phyloP scores from a whole-genome alignment of 2,797 vertebrate genomes.

The Epinephelus awoara region DNA sequence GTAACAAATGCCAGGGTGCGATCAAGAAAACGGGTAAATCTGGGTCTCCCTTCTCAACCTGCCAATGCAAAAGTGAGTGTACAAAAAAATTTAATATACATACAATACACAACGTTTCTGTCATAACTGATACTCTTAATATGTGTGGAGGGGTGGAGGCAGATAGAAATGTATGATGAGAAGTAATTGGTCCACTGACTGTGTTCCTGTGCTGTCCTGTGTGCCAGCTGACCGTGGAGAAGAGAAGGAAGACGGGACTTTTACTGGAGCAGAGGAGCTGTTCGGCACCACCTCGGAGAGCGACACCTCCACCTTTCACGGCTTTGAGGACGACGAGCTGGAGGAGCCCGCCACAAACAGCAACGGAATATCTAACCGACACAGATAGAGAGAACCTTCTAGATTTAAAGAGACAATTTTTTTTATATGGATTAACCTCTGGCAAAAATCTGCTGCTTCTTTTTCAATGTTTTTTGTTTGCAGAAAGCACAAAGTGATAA shows the following conservation, averaged over 20 bases:
- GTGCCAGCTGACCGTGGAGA: constrained; percentile 92
- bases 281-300: constrained; percentile 98
- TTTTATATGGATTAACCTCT: constrained; percentile 80
- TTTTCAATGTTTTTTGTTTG: constrained; percentile 80
- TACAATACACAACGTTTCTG: background rate
- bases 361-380: constrained; percentile 89
- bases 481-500: constrained; percentile 86
- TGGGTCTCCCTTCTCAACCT: constrained; percentile 90
- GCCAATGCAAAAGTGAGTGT: constrained; percentile 94
- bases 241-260: constrained; percentile 91
- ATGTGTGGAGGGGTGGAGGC: background rate
- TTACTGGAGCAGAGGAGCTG: constrained; percentile 94
- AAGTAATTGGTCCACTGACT: constrained; percentile 6
- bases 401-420: constrained; percentile 65
- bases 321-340: constrained; percentile 97
- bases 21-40: constrained; percentile 94
- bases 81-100: background rate
- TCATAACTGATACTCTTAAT: background rate
- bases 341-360: constrained; percentile 91
- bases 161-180: background rate
- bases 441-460: constrained; percentile 87
- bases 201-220: constrained; percentile 74
- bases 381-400: constrained; percentile 87
- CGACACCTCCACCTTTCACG: constrained; percentile 98
- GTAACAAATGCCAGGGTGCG: constrained; percentile 95